Evolutionary conservation across 1,140 invertebrate species (phyloP), one percentile per base, ranked within the genome.

Genomic region (Orius laevigatus): DNA sequence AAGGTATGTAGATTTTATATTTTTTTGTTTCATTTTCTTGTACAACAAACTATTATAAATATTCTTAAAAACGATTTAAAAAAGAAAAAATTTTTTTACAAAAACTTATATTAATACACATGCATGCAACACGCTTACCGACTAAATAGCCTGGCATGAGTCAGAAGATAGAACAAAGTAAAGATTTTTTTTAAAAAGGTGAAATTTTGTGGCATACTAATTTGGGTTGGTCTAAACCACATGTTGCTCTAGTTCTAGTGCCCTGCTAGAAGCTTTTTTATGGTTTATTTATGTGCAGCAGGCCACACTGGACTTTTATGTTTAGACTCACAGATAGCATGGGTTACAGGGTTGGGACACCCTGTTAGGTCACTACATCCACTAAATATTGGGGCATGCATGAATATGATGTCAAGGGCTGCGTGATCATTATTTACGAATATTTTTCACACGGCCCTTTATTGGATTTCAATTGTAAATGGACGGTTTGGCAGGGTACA

Each of bases 1-100:
- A 84, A 76, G 79, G 79, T 81, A 76, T 49, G 55, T 54, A 50
- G 12, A 40, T 48, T 15, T 44, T 35, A 39, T 48, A 14, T 34
- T 14, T 40, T 31, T 14, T 47, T 42, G 20, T 25, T 31, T 46
- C 43, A 43, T 53, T 52, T 35, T 44, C 40, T 20, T 48, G 34
- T 50, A 41, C 41, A 50, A 44, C 9, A 25, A 25, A 4, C 25
- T 25, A 25, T 25, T 25, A 25, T 25, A 25, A 25, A 25, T 25
- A 25, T 25, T 25, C 25, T 25, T 25, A 25, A 25, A 8, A 25
- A 25, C 3, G 8, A 25, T 4, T 25, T 34, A 50, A 33, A 35
- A 50, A 43, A 19, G 46, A 46, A 19, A 25, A 34, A 46, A 53
- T 42, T 44, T 50, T 50, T 44, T 54, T 48, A 49, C 39, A 43